phyloP scores from a whole-genome alignment of 2,888 invertebrate species.

The Cerceris rybyensis region DNA sequence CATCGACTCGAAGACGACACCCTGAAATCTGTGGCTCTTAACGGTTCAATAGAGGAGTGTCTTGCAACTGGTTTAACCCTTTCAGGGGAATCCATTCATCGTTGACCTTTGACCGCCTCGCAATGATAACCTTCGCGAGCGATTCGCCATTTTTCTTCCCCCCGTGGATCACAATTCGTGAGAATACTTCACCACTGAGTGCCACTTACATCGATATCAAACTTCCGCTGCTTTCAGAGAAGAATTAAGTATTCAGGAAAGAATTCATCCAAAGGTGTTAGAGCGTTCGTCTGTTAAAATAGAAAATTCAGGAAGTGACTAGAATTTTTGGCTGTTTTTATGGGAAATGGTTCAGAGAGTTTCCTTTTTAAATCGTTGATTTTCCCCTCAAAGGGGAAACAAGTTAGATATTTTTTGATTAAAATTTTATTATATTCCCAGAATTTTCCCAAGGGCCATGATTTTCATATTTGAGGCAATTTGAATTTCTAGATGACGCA shows the following conservation, averaged over 20 bases:
- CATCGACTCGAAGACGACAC: too few relatives aligned
- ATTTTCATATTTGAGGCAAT: too few relatives aligned
- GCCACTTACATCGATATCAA: conserved; percentile 4
- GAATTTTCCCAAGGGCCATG: too few relatives aligned
- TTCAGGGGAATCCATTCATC: conserved; percentile 40
- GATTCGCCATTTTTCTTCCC: conserved; percentile 7
- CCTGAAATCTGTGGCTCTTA: conserved; percentile 14
- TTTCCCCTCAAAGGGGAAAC: too few relatives aligned
- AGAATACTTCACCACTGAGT: conserved; percentile 1
- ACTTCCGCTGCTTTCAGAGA: not conserved
- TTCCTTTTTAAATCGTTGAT: too few relatives aligned
- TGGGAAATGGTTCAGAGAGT: too few relatives aligned
- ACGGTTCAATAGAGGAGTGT: conserved; percentile 45
- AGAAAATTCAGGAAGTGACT: too few relatives aligned
- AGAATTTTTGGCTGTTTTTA: too few relatives aligned
- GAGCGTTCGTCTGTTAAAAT: not conserved
- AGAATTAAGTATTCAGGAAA: too few relatives aligned
- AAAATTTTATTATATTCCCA: too few relatives aligned
- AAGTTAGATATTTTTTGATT: too few relatives aligned
- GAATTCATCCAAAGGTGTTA: conserved; percentile 1
- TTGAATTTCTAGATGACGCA: too few relatives aligned
- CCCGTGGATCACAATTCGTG: not conserved
- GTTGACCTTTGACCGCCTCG: conserved; percentile 42
- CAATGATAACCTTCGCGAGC: not conserved
- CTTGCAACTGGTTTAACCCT: conserved; percentile 41